Base-by-base conservation (phyloP, 2,113 vertebrate genomes). In the Ariopsis seemanni region DNA sequence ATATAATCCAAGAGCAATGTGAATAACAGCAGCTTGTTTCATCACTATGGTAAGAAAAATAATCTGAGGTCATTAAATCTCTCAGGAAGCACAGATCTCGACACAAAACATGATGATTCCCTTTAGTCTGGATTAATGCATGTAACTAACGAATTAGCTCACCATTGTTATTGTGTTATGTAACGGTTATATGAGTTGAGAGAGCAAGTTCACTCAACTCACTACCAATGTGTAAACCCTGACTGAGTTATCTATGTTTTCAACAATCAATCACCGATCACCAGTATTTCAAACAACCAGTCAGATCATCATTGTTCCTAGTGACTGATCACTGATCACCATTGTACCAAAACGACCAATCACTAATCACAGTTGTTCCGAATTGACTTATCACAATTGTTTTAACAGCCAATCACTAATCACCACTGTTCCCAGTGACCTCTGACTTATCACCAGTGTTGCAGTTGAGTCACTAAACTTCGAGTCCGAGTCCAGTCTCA, bases 361-460 rank as follows among this genome's bases (percentile, higher is more conserved):
- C 15, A 7, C 30, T 71, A 2, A 17, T 71, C 48, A 50, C 20
- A 1, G 4, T 42, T 42, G 4, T 42, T 42, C 42, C 4, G 42
- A 42, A 42, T 42, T 42, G 42, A 42, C 42, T 42, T 4, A 42
- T 42, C 42, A 42, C 42, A 0, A 42, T 57, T n/a, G 11, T 78
- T 15, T 5, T 0, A 0, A 0, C 2, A 0, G 15, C 22, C 10
- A n/a, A 7, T 78, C 50, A 53, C 25, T n/a, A 17, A 60, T 2
- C 77, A 58, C 8, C 2, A 9, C 58, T 30, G 50, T 27, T 57
- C 14, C 22, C 1, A 42, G 15, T 74, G n/a, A 42, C 42, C 42
- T 42, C 42, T 42, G 42, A 42, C 42, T 42, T 42, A 42, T 42
- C 42, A 42, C 42, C 42, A 42, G 42, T 42, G 42, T 42, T 42